Base-by-base conservation (phyloP, 2,888 invertebrate species). In the Troides oblongomaculatus region DNA sequence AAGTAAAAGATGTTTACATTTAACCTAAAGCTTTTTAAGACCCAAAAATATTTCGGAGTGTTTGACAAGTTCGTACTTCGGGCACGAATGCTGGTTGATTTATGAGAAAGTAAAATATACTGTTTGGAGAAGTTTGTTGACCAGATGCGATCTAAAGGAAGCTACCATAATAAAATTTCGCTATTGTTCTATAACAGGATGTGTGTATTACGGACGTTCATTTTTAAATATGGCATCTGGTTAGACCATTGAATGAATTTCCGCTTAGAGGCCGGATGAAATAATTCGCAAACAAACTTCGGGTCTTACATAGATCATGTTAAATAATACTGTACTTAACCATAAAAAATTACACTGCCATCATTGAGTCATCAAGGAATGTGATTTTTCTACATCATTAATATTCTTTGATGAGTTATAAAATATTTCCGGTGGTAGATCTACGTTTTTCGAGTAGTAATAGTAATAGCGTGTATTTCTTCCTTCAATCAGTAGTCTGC, bases 121-220 rank as follows among this genome's bases (percentile, higher is more conserved):
- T 53, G 53, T 53, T 4, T 53, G 1, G 12, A 14, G 23, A 69
- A 64, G 39, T 68, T 63, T 69, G 64, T n/a, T 56, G 36, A 61
- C 64, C 68, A 69, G 68, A 69, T 64, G 64, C 23, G 12, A 23
- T 43, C 57, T 23, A 58, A 65, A 61, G 64, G 69, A 69, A 65
- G 64, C 53, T 69, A 25, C 21, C 56, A 64, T 65, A 61, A 69
- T 69, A 69, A 69, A 64, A 69, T 65, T 66, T 62, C 50, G 46
- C 57, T 69, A 65, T 65, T 65, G 69, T 69, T 65, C 69, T 62
- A n/a, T 43, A 61, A 60, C 60, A 56, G 69, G 65, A 65, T 50
- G 30, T n/a, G 53, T 53, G 60, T 25, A 68, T 39, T 57, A 39
- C 62, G 50, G 63, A 46, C 56, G 56, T 30, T 67, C 23, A 57